Percentiles rank a stretch among this genome's conserved stretches.
These are phyloP conservation scores for Toxotes jaculatrix DNA, from an alignment of 2,113 vertebrate genomes.

Conservation along the genomic window DNA sequence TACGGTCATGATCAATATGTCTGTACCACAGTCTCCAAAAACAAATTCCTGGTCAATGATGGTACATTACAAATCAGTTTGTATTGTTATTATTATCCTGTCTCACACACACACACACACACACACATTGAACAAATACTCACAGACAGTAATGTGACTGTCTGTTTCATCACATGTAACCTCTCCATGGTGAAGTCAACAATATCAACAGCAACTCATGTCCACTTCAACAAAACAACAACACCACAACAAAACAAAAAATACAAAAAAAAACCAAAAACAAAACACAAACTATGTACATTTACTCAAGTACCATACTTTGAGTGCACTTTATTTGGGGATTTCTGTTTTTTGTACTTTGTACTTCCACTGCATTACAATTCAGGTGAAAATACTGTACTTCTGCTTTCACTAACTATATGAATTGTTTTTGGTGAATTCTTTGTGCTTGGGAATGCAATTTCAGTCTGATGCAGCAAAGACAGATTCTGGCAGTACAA, in stretches of 20 bases:
- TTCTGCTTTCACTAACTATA: neutral
- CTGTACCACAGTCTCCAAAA: constrained; percentile 63
- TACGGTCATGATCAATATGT: constrained; percentile 69
- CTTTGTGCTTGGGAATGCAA: neutral
- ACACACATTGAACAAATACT: constrained; percentile 4
- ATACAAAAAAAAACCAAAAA: neutral
- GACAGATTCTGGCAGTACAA: neutral
- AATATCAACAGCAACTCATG: constrained; percentile 11
- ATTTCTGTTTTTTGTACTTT: neutral
- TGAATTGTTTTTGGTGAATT: neutral
- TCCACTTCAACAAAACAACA: too few relatives aligned
- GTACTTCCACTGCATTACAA: neutral
- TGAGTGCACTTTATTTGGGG: neutral
- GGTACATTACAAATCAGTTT: constrained; percentile 34
- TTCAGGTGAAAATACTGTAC: neutral
- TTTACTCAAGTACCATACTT: neutral
- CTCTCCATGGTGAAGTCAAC: constrained; percentile 35
- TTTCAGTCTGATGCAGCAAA: neutral
- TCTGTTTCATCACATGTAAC: constrained; percentile 17
- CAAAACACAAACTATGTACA: neutral
- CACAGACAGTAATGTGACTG: constrained; percentile 18
- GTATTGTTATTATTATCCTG: constrained; percentile 41
- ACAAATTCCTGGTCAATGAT: constrained; percentile 64
- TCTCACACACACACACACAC: neutral
- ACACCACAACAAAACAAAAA: too few relatives aligned